Base-by-base conservation (phyloP, 2,113 vertebrate species). In the Crotalus tigris region DNA sequence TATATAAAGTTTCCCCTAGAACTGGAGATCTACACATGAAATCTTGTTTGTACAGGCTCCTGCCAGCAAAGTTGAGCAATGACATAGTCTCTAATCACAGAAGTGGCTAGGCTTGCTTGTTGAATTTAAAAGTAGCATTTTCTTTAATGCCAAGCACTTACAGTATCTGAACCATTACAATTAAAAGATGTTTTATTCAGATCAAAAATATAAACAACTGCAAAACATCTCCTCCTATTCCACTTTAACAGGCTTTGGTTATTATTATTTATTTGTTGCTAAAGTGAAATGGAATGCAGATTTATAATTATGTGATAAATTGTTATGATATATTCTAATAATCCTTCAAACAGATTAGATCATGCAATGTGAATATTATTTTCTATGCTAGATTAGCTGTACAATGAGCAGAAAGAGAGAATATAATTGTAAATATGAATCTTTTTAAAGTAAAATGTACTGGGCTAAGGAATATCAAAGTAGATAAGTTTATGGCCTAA, bases 321-420 rank as follows among this genome's bases (percentile, higher is more conserved):
- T 53, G 10, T 17, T 53, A 51, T 15, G 23, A 13, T 53, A 87
- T 53, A n/a, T 53, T 29, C 4, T 44, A 94, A 3, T 58, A 94
- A 92, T 88, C 85, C 81, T 89, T 44, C 93, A 95, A 90, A 26
- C 57, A 94, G 85, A 2, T 5, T 86, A 92, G 93, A 92, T 23
- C 7, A 92, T 94, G 87, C 57, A 91, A n/a, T 91, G 91, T n/a
- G 8, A 61, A 15, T 55, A 26, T 23, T 49, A 15, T 29, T 64
- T 24, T 53, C 13, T 55, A 90, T 93, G 5, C 46, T 92, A 90
- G 9, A 85, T 24, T 29, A 94, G 93, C 90, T 39, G 26, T 90
- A 57, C 2, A 89, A 89, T 26, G 7, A 81, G 33, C 15, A 81
- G 33, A 81, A 81, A 81, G 7, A 39, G 17, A 33, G 33, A 39